phyloP scores from a whole-genome alignment of 2,797 vertebrate species.

The Poecile montanus region DNA sequence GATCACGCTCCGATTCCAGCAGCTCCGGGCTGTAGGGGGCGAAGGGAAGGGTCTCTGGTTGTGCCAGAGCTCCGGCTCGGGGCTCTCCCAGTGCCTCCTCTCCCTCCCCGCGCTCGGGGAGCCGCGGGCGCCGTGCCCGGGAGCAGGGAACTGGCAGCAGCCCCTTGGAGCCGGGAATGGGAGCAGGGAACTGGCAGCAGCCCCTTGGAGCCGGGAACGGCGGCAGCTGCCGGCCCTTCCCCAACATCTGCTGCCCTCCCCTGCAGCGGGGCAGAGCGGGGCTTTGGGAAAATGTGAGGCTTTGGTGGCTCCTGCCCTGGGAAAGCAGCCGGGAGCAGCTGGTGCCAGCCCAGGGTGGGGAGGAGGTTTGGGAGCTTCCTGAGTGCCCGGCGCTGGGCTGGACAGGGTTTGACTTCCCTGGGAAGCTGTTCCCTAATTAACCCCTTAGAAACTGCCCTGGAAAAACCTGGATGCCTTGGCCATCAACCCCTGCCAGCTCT shows the following conservation, averaged over 20 bases:
- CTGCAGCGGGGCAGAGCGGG: neutral
- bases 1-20: fast-evolving
- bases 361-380: neutral
- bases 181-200: neutral
- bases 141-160: neutral
- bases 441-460: neutral
- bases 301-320: neutral
- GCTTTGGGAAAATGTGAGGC: fast-evolving
- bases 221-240: neutral
- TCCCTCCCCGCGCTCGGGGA: neutral
- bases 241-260: neutral
- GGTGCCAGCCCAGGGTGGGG: neutral
- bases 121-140: no score
- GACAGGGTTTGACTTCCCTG: neutral
- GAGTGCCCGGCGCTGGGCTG: neutral
- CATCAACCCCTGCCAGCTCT: fast-evolving
- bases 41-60: neutral
- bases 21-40: neutral
- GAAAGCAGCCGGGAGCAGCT: neutral
- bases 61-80: neutral
- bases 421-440: neutral
- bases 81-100: no score
- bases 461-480: neutral
- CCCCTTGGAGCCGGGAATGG: neutral
- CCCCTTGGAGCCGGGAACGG: neutral